Conservation (phyloP, 2,888 invertebrate species). For the Margaritifera margaritifera region DNA sequence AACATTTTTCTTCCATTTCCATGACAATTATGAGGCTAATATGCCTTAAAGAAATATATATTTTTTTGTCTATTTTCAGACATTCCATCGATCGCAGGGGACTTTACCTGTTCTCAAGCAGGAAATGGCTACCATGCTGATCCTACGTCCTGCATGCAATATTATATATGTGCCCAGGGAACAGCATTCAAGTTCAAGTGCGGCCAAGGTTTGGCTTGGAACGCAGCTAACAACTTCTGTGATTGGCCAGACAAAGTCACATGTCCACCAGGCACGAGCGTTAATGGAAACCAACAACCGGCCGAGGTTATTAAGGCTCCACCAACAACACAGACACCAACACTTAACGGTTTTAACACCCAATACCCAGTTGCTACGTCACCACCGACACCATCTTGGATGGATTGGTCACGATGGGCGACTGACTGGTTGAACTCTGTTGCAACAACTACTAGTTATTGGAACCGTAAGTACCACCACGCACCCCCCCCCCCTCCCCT, state of each 20-base stretch:
- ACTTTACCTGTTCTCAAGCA: conserved; percentile 41
- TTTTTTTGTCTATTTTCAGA: conserved; percentile 17
- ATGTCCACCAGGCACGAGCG: background rate
- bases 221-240: conserved; percentile 44
- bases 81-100: conserved; percentile 30
- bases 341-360: background rate
- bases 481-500: background rate
- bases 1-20: too few relatives aligned
- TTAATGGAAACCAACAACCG: background rate
- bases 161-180: conserved; percentile 51
- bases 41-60: background rate
- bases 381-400: conserved; percentile 27
- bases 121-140: conserved; percentile 47
- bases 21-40: too few relatives aligned
- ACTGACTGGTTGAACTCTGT: conserved; percentile 34
- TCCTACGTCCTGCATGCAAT: conserved; percentile 43
- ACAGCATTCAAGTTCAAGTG: conserved; percentile 51
- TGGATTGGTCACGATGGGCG: conserved; percentile 35
- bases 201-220: conserved; percentile 48
- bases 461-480: conserved; percentile 21
- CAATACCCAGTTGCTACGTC: background rate
- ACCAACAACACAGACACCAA: conserved; percentile 10
- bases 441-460: conserved; percentile 10
- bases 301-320: background rate
- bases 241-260: conserved; percentile 53